Base-by-base conservation (phyloP, 2,113 vertebrate species). In the Zosterops lateralis region DNA sequence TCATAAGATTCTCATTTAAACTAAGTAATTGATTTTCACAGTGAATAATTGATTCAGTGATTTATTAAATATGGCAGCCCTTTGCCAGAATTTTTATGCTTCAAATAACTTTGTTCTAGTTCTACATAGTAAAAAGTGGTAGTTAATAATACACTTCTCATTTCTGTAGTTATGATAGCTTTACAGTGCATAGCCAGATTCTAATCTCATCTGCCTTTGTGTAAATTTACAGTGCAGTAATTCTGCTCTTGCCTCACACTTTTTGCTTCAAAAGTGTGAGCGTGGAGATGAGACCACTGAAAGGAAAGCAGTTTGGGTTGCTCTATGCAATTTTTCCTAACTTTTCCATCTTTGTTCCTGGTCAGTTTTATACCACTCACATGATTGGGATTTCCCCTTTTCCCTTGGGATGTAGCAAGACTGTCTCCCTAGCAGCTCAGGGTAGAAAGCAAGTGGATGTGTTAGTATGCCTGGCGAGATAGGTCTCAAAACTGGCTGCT, bases 21-120 rank as follows among this genome's bases (percentile, higher is more conserved):
- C 48, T 64, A 92, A 92, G 95, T 95, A 95, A 96, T 94, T 96
- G 95, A 94, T 96, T 96, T 96, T 95, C 95, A 93, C 74, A 84
- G 86, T 92, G 94, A 96, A 96, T 96, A 96, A 96, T 96, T 96
- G 95, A 95, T 96, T 95, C 2, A 24, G 68, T 95, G 95, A 96
- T 96, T 96, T 95, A 96, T 96, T 95, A 92, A 96, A 89, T 72
- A 92, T 65, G 93, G 86, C 88, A 80, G 51, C 48, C 50, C 54
- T 94, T 94, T 92, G 92, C 92, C 56, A 83, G 93, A 84, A 91
- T 89, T 88, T 81, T 93, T 91, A 95, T 84, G 91, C 96, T 90
- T 97, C 85, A 92, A 94, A 96, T 96, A 93, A 84, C 76, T 92
- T 95, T 84, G 29, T 76, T 74, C 61, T 92, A 71, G 88, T 89